Base-by-base conservation (phyloP, 2,888 invertebrate genomes). In the Drosophila putrida region DNA sequence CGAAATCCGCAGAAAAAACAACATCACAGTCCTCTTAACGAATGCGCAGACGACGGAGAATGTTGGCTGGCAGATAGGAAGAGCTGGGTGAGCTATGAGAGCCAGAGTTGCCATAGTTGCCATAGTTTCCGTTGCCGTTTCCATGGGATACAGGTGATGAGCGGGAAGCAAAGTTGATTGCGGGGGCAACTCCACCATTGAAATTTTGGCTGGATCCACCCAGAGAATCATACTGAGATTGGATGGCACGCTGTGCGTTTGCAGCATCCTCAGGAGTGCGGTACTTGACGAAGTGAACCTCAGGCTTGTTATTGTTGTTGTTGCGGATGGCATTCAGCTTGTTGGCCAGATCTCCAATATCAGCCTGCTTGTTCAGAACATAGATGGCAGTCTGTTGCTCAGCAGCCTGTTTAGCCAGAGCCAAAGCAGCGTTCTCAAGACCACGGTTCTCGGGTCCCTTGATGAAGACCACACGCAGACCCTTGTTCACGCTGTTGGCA, bases 401-500 rank as follows among this genome's bases (percentile, higher is more conserved):
- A 46, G 80, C 82, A 64, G 88, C 86, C 55, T 88, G 83, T 64
- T 83, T 89, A 53, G 87, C 89, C 62, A 90, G 65, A 27, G 78
- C 77, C 44, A 91, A 78, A n/a, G 89, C 91, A 39, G 91, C 90
- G 59, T 90, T 80, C 67, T 90, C 90, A 20, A 90, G 36, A 4
- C 85, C 90, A 58, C 76, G 88, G 66, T 90, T 90, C 70, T 91
- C 91, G 69, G 92, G 92, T 36, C 87, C 88, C 84, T 88, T 91
- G 75, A 92, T 92, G 80, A 92, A 92, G 49, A 92, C 75, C 1
- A 92, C 91, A n/a, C 91, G 92, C 25, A 92, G 85, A 25, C 82
- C 84, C 75, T 80, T 84, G 68, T 78, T 88, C 8, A 88, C 67
- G 39, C 75, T 67, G 27, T 76, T 76, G 51, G 81, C 61, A 39